Percentiles rank a stretch among this genome's conserved stretches.
Evolutionary conservation across 2,888 invertebrate species (phyloP).

Genomic region (Mechanitis messenoides): DNA sequence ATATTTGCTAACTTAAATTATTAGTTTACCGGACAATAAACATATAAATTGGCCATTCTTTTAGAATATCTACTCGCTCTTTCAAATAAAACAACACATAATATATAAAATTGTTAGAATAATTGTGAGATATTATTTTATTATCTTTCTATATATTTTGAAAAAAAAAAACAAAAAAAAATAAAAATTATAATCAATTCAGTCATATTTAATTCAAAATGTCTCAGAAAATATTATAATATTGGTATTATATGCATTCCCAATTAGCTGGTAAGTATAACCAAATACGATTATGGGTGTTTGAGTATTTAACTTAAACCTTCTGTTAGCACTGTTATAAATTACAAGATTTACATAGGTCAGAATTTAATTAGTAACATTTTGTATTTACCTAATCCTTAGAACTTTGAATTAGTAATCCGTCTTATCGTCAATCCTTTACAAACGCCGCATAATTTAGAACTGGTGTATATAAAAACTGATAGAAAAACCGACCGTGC

Average conservation of each 20-base stretch:
- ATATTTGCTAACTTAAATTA: background rate
- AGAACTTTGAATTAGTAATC: slow-evolving; percentile 36
- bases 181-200: too few species aligned
- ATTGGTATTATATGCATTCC: background rate
- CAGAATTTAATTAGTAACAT: slow-evolving; percentile 3
- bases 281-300: background rate
- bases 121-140: too few species aligned
- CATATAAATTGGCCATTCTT: too few species aligned
- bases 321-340: slow-evolving; percentile 1
- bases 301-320: slow-evolving; percentile 3
- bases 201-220: too few species aligned
- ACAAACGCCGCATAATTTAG: slow-evolving; percentile 46
- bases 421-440: slow-evolving; percentile 47
- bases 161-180: too few species aligned
- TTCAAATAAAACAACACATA: too few species aligned
- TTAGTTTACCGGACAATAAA: too few species aligned
- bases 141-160: too few species aligned
- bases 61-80: too few species aligned
- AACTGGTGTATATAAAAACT: slow-evolving; percentile 48
- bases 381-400: slow-evolving; percentile 5
- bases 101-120: too few species aligned
- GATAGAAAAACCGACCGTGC: slow-evolving; percentile 54
- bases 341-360: slow-evolving; percentile 2
- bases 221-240: too few species aligned
- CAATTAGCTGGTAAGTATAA: background rate